Conservation (phyloP, 2,888 invertebrate genomes). For the Cheilosia urbana region DNA sequence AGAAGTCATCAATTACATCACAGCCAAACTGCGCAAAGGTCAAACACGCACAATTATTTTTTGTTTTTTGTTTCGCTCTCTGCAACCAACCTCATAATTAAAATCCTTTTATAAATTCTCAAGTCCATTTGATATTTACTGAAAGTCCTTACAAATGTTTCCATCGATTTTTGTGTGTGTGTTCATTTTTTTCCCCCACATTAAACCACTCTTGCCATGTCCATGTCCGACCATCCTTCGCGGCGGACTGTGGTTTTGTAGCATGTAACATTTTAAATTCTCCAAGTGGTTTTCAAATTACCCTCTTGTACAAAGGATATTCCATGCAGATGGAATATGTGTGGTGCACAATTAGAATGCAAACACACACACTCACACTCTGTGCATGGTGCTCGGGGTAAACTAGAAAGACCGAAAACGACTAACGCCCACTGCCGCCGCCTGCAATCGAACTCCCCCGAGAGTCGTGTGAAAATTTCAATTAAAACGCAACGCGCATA, state of each 20-base stretch:
- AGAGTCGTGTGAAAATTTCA: slow-evolving; percentile 32
- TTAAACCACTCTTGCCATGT: background rate
- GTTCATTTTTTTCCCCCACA: background rate
- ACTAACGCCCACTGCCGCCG: background rate
- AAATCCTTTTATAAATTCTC: background rate
- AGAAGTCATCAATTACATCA: background rate
- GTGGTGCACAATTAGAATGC: slow-evolving; percentile 3
- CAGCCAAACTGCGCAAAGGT: background rate
- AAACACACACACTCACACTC: background rate
- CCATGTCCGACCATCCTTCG: background rate
- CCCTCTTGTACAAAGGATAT: slow-evolving; percentile 15
- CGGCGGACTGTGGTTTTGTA: background rate
- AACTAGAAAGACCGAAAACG: background rate
- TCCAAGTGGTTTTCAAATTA: slow-evolving; percentile 9
- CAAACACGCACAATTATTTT: background rate
- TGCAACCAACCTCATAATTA: background rate
- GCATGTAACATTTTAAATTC: slow-evolving; percentile 28
- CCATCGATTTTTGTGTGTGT: slow-evolving; percentile 8
- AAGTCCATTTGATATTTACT: background rate
- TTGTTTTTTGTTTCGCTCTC: background rate
- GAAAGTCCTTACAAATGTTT: background rate
- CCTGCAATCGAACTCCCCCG: background rate
- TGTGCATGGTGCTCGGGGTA: background rate
- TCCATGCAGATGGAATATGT: background rate
- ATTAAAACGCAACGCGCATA: slow-evolving; percentile 24